Conservation (phyloP, 1,140 invertebrate species). For the Nylanderia fulva region DNA sequence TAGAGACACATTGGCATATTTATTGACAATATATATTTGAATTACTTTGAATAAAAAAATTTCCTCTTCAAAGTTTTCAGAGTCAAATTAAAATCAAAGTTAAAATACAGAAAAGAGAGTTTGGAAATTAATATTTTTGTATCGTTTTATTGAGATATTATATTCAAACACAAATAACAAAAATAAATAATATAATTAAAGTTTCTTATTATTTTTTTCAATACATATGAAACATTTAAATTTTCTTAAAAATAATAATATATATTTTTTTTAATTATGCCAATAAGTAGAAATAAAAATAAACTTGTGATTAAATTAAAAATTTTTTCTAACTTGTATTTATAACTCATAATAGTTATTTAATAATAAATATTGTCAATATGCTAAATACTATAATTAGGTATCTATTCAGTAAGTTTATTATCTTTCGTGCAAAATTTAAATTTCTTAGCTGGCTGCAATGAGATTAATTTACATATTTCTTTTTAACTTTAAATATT, state of each 20-base stretch:
- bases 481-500: background rate
- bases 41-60: background rate
- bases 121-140: background rate
- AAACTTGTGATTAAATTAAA: background rate
- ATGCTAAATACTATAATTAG: background rate
- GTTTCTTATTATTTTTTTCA: background rate
- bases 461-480: background rate
- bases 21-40: background rate
- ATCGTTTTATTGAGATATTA: background rate
- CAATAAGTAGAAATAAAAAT: background rate
- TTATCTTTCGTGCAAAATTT: background rate
- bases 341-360: background rate
- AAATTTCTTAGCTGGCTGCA: background rate
- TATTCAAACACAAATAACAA: background rate
- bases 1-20: background rate
- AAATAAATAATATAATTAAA: background rate
- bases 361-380: background rate
- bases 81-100: background rate
- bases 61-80: background rate
- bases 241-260: background rate
- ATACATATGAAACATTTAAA: background rate
- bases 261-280: background rate
- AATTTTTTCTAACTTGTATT: background rate
- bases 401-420: background rate
- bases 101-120: background rate